Evolutionary conservation across 2,113 vertebrate genomes (phyloP), one percentile per base, ranked within the genome.

Genomic region (Lampris incognitus): DNA sequence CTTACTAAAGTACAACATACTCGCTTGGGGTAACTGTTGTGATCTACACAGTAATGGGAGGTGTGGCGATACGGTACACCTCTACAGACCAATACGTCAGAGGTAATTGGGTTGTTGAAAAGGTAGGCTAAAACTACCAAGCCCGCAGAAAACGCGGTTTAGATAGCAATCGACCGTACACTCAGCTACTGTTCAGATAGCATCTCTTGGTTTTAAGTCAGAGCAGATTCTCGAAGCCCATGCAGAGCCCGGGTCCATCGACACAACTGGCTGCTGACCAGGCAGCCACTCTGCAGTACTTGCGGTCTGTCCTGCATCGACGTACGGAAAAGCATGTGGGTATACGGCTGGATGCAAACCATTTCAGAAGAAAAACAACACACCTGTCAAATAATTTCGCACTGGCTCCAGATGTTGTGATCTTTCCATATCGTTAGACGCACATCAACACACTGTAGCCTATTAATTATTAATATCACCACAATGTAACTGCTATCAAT

Each of bases 231-330:
- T 74, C 64, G 69, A 76, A 65, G 74, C 77, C 66, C 64, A 7
- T 6, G 68, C 68, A 65, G 62, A 78, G 79, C 82, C 77, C 85
- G 57, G 37, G 50, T 38, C 63, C 85, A 86, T 72, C 78, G 69
- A 82, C 79, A 68, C 83, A 76, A 69, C 48, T 74, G 46, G 82
- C 81, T 86, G 91, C 85, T 91, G 91, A 90, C 76, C 82, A 79
- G 84, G 86, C 87, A 88, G 72, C 60, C 65, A 68, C 81, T 88
- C 81, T 82, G 86, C 89, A 84, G 86, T 87, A 55, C 78, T 55
- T 63, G 49, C 42, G 41, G 63, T 51, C 67, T 72, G 67, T 71
- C 77, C 84, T 78, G 76, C 76, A 70, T 69, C 66, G 39, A 11
- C 78, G 63, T 76, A 64, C 6, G 64, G 40, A 57, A 72, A 86